phyloP scores from a whole-genome alignment of 1,140 invertebrate genomes.

The Drosophila subpulchrella region DNA sequence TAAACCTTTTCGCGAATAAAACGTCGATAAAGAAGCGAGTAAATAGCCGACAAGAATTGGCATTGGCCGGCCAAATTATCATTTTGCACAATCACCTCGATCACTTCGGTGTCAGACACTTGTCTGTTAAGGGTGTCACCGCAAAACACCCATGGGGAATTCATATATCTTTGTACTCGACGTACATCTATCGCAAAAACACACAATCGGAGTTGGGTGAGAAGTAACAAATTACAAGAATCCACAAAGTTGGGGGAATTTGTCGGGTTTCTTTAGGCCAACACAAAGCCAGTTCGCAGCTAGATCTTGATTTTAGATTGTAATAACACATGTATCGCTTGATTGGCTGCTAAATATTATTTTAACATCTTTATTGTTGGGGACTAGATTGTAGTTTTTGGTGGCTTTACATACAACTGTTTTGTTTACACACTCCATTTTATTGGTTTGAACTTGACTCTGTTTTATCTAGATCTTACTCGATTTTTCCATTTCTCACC shows the following conservation, averaged over 20 bases:
- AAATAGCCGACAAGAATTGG: conserved; percentile 49
- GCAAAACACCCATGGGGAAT: conserved; percentile 22
- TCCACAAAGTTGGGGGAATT: conserved; percentile 20
- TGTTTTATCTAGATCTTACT: too few species aligned
- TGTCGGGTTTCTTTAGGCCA: not conserved
- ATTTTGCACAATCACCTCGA: conserved; percentile 48
- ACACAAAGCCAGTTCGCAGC: conserved; percentile 19
- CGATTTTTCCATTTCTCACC: not conserved
- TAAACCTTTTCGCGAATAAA: conserved; percentile 50
- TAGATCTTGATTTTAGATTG: conserved; percentile 13
- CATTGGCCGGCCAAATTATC: conserved; percentile 44
- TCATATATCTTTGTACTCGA: conserved; percentile 4
- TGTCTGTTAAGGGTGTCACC: conserved; percentile 34
- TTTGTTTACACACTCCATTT: too few species aligned
- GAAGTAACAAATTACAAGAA: conserved; percentile 39
- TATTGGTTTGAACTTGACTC: too few species aligned
- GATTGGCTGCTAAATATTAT: conserved; percentile 4
- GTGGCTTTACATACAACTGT: too few species aligned
- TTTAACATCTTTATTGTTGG: conserved; percentile 16
- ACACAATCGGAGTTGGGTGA: conserved; percentile 16
- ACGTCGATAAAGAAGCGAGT: conserved; percentile 37
- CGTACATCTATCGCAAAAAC: not conserved
- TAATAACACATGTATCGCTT: conserved; percentile 17
- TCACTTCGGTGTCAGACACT: conserved; percentile 44
- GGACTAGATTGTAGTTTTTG: not conserved